A percentile compares a stretch with the other conserved stretches of the same genome.
Evolutionary conservation across 2,113 vertebrate species (phyloP).

Genomic region (Kryptolebias marmoratus): DNA sequence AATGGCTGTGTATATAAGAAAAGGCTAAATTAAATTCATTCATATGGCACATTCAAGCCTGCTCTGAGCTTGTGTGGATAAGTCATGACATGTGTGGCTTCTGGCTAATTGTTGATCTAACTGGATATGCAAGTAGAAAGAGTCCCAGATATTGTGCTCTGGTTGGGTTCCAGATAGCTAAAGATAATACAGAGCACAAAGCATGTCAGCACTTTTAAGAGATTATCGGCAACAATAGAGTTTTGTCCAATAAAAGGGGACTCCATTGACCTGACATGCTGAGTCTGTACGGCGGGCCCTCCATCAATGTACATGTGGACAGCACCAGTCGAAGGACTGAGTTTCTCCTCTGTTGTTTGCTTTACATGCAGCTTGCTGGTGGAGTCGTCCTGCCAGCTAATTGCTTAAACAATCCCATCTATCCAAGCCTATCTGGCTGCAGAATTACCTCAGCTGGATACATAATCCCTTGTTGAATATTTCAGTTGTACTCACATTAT

Average conservation of each 20-base stretch:
- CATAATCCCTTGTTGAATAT: slow-evolving; percentile 70
- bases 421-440: slow-evolving; percentile 28
- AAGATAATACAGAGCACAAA: slow-evolving; percentile 75
- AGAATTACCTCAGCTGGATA: slow-evolving; percentile 50
- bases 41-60: slow-evolving; percentile 10
- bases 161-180: slow-evolving; percentile 63
- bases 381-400: slow-evolving; percentile 30
- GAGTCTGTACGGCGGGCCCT: slow-evolving; percentile 59
- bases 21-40: slow-evolving; percentile 1
- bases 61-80: slow-evolving; percentile 42
- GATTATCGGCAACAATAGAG: slow-evolving; percentile 78
- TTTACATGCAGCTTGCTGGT: slow-evolving; percentile 24
- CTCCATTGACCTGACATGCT: slow-evolving; percentile 56
- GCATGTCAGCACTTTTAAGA: slow-evolving; percentile 76
- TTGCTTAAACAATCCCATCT: slow-evolving; percentile 27
- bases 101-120: slow-evolving; percentile 55
- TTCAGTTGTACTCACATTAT: slow-evolving; percentile 59
- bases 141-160: slow-evolving; percentile 66
- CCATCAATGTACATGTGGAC: slow-evolving; percentile 40
- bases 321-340: slow-evolving; percentile 29
- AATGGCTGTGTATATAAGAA: slow-evolving; percentile 2
- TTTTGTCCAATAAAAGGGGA: slow-evolving; percentile 69
- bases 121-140: slow-evolving; percentile 67
- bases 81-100: slow-evolving; percentile 45
- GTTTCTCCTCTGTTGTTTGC: slow-evolving; percentile 37